Percentiles rank a stretch among this genome's conserved stretches.
phyloP scores from a whole-genome alignment of 2,888 invertebrate species.

The Pollenia griseotomentosa region DNA sequence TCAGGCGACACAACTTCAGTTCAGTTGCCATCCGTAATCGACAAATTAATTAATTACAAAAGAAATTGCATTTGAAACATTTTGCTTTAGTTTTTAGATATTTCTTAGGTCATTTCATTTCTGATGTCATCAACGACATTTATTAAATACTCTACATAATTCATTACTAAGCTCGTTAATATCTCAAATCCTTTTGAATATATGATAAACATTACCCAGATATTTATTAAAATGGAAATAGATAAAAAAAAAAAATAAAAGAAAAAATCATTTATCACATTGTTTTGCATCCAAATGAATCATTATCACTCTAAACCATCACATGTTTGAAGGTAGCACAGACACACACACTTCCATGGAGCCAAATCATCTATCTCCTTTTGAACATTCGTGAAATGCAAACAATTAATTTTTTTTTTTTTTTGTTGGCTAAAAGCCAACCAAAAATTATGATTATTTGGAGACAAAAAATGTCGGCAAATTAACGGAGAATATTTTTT shows the following conservation, averaged over 20 bases:
- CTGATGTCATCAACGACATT: not conserved
- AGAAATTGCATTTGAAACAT: too few relatives aligned
- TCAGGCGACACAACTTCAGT: too few relatives aligned
- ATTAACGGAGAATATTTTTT: slow-evolving; percentile 17
- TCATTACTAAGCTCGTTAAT: not conserved
- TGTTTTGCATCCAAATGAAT: slow-evolving; percentile 34
- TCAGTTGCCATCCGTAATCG: too few relatives aligned
- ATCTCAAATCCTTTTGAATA: not conserved
- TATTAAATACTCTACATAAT: not conserved
- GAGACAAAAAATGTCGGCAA: slow-evolving; percentile 44
- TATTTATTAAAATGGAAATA: not conserved
- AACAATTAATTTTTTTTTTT: slow-evolving; percentile 32
- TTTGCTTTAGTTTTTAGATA: too few relatives aligned
- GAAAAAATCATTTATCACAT: not conserved
- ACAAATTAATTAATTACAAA: too few relatives aligned
- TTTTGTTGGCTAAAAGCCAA: slow-evolving; percentile 41
- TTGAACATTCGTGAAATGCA: slow-evolving; percentile 1
- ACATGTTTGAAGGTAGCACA: slow-evolving; percentile 23
- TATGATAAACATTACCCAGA: not conserved
- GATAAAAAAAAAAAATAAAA: not conserved
- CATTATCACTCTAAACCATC: slow-evolving; percentile 34
- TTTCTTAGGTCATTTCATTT: not conserved
- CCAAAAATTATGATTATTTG: slow-evolving; percentile 38
- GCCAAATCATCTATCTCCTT: slow-evolving; percentile 13
- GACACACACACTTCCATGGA: not conserved